Evolutionary conservation across 2,888 invertebrate genomes (phyloP).

Genomic region (Alentia gelatinosa): DNA sequence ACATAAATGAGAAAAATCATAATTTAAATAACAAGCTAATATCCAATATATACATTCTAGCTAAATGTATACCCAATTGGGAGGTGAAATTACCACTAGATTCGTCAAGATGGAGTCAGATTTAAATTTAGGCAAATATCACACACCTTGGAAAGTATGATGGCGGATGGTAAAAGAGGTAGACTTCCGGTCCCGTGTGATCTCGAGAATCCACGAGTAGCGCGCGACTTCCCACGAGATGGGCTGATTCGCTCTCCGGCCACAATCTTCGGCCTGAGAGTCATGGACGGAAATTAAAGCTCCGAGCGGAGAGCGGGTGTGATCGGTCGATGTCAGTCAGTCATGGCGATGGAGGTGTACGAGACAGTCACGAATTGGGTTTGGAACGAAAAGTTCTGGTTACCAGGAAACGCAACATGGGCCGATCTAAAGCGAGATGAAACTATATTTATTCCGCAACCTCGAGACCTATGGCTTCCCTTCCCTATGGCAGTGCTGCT

Average conservation of each 20-base stretch:
- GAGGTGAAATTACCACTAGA: too few relatives aligned
- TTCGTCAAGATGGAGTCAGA: background rate
- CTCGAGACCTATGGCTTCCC: constrained; percentile 62
- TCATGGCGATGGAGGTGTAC: constrained; percentile 53
- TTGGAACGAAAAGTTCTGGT: constrained; percentile 66
- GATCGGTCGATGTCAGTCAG: background rate
- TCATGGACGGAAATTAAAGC: background rate
- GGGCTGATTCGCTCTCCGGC: background rate
- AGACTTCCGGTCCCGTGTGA: background rate
- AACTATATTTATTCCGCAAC: constrained; percentile 58
- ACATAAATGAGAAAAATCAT: background rate
- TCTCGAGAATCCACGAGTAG: background rate
- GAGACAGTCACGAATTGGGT: constrained; percentile 55
- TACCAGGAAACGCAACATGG: constrained; percentile 65
- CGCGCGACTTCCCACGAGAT: background rate
- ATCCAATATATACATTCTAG: background rate
- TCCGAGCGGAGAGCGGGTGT: background rate
- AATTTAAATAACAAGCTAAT: background rate
- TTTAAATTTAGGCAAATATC: background rate
- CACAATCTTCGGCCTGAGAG: background rate
- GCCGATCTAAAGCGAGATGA: constrained; percentile 58
- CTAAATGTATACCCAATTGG: background rate
- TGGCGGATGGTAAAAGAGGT: constrained; percentile 52
- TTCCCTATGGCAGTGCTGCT: constrained; percentile 63
- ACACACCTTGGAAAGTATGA: constrained; percentile 43